Percentiles rank a stretch among this genome's conserved stretches.
Evolutionary conservation across 2,888 invertebrate genomes (phyloP).

Genomic region (Dynastes grantii): DNA sequence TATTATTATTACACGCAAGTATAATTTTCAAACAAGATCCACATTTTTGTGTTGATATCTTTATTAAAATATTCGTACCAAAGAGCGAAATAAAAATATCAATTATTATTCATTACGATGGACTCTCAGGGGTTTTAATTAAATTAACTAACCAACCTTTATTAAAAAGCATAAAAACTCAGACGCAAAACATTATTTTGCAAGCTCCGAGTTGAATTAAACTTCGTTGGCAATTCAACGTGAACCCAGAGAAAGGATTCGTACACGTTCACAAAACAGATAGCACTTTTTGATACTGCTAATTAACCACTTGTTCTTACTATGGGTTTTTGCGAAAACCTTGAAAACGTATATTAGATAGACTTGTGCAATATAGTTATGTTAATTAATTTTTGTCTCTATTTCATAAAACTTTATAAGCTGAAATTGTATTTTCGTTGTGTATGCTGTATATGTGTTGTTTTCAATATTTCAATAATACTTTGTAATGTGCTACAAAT

Average conservation of each 20-base stretch:
- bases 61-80: no score
- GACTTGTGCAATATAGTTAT: no score
- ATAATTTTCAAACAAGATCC: no score
- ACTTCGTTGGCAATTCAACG: background rate
- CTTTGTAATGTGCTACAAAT: no score
- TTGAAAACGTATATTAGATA: background rate
- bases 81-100: no score
- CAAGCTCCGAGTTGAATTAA: background rate
- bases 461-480: no score
- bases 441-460: no score
- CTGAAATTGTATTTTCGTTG: no score
- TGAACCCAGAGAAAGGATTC: background rate
- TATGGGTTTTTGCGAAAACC: background rate
- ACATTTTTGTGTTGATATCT: no score
- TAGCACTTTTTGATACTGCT: background rate
- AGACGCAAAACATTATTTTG: background rate
- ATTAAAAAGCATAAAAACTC: background rate
- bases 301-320: background rate
- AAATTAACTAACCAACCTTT: background rate
- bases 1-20: no score
- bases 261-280: background rate
- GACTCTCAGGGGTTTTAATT: background rate
- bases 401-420: no score
- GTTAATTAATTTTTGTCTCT: no score
- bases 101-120: background rate